Base-by-base conservation (phyloP, 2,113 vertebrate genomes). In the Lepidiolamprologus cunningtoni region DNA sequence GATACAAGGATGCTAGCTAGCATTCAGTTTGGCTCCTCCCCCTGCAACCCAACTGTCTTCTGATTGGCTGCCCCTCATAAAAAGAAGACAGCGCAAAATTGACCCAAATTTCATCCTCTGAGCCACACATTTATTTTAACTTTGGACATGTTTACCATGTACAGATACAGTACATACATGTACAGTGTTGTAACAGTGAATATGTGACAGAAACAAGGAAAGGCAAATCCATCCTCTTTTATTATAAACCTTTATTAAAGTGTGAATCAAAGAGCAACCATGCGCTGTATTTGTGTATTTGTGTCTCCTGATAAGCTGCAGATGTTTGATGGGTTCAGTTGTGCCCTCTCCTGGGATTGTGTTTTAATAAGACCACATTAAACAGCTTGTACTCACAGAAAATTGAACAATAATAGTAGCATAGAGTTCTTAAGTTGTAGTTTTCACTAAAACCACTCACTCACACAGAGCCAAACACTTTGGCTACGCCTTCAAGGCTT, bases 301-400 rank as follows among this genome's bases (percentile, higher is more conserved):
- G 23, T 47, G 6, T 47, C 14, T 47, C 23, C 6, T 11, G 16
- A 26, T 1, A 45, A 10, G 16, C 33, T 37, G 17, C 6, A n/a
- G 40, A 47, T 47, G 23, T 47, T 19, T 76, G 42, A 11, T 73
- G 42, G 40, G 0, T 76, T 76, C 40, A 76, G 9, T 35, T 55
- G 78, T 23, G 78, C 52, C 13, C 52, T 80, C 78, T 80, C 37
- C 78, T 91, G 91, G 90, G 78, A 89, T 82, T 76, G 13, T 28
- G 23, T 50, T 52, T 61, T 57, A 68, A 23, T 87, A 28, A 54
- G 57, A n/a, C 37, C 80, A 4, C 35, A 61, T 16, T 33, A 66
- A 57, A n/a, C 63, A 53, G 21, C 9, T 14, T 58, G 0, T 5
- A 33, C 23, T 53, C 7, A 28, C 42, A 50, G 42, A 31, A 19